phyloP scores from a whole-genome alignment of 2,113 vertebrate genomes.

The Peromyscus maniculatus region DNA sequence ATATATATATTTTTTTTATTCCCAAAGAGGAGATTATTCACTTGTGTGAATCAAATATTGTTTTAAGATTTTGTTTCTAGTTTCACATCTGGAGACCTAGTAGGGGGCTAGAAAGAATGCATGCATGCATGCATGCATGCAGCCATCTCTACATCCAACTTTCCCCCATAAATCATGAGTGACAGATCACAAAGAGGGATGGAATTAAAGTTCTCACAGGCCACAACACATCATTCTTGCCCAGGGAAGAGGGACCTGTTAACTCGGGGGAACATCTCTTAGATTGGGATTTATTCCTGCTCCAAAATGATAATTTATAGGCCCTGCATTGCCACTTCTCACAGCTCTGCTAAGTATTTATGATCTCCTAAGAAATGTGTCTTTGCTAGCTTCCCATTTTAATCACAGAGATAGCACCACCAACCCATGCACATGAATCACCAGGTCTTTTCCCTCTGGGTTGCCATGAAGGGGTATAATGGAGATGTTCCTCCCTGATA shows the following conservation, averaged over 20 bases:
- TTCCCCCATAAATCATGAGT: slow-evolving; percentile 45
- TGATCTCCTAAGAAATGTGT: slow-evolving; percentile 74
- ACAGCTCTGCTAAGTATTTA: slow-evolving; percentile 79
- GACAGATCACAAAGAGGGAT: slow-evolving; percentile 55
- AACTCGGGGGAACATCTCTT: slow-evolving; percentile 52
- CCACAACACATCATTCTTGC: slow-evolving; percentile 44
- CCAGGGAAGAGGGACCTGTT: slow-evolving; percentile 67
- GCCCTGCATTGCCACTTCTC: slow-evolving; percentile 66
- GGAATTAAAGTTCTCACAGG: slow-evolving; percentile 72
- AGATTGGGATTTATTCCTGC: slow-evolving; percentile 79
- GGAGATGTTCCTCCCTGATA: slow-evolving; percentile 35
- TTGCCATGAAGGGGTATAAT: not conserved
- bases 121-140: not conserved
- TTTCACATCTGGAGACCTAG: not conserved
- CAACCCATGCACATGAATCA: slow-evolving; percentile 55
- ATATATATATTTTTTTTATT: not conserved
- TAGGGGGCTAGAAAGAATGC: not conserved
- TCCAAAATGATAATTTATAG: slow-evolving; percentile 80
- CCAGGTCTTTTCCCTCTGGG: not conserved
- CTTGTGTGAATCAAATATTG: not conserved
- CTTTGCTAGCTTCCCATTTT: slow-evolving; percentile 76
- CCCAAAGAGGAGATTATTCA: not conserved
- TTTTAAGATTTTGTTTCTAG: not conserved
- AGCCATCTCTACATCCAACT: slow-evolving; percentile 4
- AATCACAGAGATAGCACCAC: slow-evolving; percentile 73